Conservation (phyloP, 2,113 vertebrate species). For the Corynorhinus townsendii region DNA sequence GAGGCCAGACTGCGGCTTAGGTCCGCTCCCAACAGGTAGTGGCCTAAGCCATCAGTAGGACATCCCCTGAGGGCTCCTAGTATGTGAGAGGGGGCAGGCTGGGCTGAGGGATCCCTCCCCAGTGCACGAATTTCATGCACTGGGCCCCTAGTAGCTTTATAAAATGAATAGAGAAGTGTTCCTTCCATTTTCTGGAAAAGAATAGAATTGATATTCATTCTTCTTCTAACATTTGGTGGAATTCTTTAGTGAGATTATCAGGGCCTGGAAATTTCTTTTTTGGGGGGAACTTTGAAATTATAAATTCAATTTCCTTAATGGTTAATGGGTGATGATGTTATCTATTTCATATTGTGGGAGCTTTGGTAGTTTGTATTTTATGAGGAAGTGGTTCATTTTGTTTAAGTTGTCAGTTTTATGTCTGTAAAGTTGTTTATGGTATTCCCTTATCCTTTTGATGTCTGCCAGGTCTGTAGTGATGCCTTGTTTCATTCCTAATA, state of each 20-base stretch:
- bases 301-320: neutral
- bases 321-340: neutral
- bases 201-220: neutral
- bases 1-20: too few relatives aligned
- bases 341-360: neutral
- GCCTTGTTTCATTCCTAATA: neutral
- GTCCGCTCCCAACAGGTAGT: too few relatives aligned
- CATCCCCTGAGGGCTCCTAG: too few relatives aligned
- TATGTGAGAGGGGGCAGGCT: too few relatives aligned
- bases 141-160: neutral
- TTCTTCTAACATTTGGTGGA: constrained; percentile 25
- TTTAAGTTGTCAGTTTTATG: neutral
- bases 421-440: neutral
- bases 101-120: too few relatives aligned
- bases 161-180: neutral
- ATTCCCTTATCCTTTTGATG: neutral
- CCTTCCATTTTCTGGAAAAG: neutral
- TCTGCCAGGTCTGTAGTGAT: neutral
- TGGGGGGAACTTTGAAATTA: neutral
- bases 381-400: neutral
- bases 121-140: too few relatives aligned
- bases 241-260: neutral
- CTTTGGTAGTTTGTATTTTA: neutral
- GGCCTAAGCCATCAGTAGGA: too few relatives aligned
- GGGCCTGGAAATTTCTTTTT: neutral